Percentiles rank a stretch among this genome's conserved stretches.
These are phyloP conservation scores for Pandemis heparana DNA, from an alignment of 2,888 invertebrate genomes.

Conservation along the genomic window DNA sequence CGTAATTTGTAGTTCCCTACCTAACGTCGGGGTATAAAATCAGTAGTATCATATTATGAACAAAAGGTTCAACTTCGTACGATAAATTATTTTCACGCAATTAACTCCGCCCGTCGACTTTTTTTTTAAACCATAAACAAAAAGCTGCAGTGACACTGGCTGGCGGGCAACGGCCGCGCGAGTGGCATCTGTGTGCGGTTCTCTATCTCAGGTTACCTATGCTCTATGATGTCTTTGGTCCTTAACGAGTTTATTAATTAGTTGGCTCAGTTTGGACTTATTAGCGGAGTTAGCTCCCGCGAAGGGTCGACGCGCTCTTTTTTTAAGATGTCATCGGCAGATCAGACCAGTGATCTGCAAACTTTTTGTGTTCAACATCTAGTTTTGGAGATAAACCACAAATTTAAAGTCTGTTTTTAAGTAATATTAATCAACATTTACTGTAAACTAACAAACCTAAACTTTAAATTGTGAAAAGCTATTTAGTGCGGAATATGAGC, in stretches of 20 bases:
- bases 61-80: too few relatives aligned
- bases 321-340: neutral
- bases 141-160: constrained; percentile 58
- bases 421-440: too few relatives aligned
- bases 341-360: too few relatives aligned
- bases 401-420: too few relatives aligned
- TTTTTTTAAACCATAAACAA: constrained; percentile 46
- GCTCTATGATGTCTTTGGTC: constrained; percentile 63
- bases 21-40: too few relatives aligned
- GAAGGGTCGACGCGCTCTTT: constrained; percentile 14
- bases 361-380: too few relatives aligned
- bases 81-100: neutral
- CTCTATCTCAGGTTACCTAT: constrained; percentile 69
- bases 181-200: constrained; percentile 73
- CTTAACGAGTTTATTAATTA: constrained; percentile 48
- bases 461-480: too few relatives aligned
- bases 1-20: too few relatives aligned
- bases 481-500: too few relatives aligned
- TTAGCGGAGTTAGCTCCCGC: constrained; percentile 32
- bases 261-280: constrained; percentile 1
- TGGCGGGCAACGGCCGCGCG: constrained; percentile 68
- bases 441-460: too few relatives aligned
- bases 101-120: neutral
- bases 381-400: too few relatives aligned
- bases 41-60: too few relatives aligned